Conservation (phyloP, 37 sponge, comb jelly and placozoan genomes). For the Aphrocallistes beatrix region DNA sequence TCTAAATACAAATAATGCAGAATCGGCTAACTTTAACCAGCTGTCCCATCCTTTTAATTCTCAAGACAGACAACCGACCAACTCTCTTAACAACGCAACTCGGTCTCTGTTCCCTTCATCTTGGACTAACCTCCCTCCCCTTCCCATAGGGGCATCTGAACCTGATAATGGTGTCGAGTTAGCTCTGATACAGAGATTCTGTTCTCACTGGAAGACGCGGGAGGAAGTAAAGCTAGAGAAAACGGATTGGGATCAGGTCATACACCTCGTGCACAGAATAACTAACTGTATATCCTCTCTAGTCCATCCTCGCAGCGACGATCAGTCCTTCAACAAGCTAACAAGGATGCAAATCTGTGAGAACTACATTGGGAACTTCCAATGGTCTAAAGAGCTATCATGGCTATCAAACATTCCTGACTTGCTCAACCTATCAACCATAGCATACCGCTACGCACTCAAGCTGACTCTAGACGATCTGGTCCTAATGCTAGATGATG, state of each 20-base stretch:
- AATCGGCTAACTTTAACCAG: too few relatives aligned
- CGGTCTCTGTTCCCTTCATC: not conserved
- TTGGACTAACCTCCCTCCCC: not conserved
- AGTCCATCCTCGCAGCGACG: not conserved
- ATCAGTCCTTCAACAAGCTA: not conserved
- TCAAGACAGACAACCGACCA: too few relatives aligned
- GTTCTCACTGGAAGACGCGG: not conserved
- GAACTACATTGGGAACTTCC: constrained; percentile 40
- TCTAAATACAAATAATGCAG: too few relatives aligned
- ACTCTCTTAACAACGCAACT: not conserved
- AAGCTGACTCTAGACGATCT: not conserved
- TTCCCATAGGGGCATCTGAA: not conserved
- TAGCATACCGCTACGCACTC: constrained; percentile 56
- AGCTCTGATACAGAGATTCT: not conserved
- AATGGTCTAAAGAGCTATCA: constrained; percentile 23
- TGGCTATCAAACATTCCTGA: constrained; percentile 36
- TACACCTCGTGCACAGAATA: not conserved
- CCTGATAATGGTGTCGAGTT: not conserved
- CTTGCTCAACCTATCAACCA: constrained; percentile 27
- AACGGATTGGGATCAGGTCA: not conserved
- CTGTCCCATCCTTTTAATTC: too few relatives aligned
- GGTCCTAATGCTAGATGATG: not conserved
- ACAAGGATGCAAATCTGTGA: constrained; percentile 24
- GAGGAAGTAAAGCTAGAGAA: not conserved
- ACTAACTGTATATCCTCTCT: not conserved